Evolutionary conservation across 53 echinoderm and acorn worm species (phyloP), one percentile per base, ranked within the genome.

Genomic region (Pentamera pediparva): DNA sequence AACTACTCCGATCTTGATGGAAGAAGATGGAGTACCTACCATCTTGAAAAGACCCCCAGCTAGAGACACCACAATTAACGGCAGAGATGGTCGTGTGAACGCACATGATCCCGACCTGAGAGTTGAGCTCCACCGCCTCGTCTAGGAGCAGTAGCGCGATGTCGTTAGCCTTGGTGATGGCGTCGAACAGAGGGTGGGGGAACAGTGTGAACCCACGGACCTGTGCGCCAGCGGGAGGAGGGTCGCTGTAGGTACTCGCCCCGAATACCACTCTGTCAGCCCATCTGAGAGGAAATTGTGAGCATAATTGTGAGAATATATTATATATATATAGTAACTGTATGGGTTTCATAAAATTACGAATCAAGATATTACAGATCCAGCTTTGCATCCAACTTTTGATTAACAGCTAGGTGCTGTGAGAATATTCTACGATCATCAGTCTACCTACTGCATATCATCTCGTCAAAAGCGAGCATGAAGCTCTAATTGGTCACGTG

Each of bases 101-200:
- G 31, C 67, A 67, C 43, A 67, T 67, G 18, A 45, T 40, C 40
- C 30, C 45, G 1, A 67, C 67, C 25, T 10, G 13, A 20, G 34
- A 12, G 25, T 22, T 41, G 3, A 67, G 18, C 0, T 4, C 30
- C 8, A 67, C 45, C 0, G 67, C 29, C 17, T 67, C 67, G 20
- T 67, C 45, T 4, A 67, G 67, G 18, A 67, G n/a, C 41, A 67
- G 45, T 43, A 67, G 67, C 21, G 67, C 67, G 17, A 67, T 41
- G 41, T 67, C 67, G 30, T 43, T 38, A 25, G 27, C 21, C n/a
- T 41, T 29, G 12, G 67, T 4, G 17, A 28, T 20, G 2, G 8
- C 4, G 24, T 67, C 67, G 41, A 12, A 67, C 6, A 27, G 24
- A 4, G 67, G 67, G n/a, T 67, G 67, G 13, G 25, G 37, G 41